Percentiles rank a stretch among this genome's conserved stretches.
These are phyloP conservation scores for Chymomyza procnemis DNA, from an alignment of 2,888 invertebrate genomes.

Conservation along the genomic window DNA sequence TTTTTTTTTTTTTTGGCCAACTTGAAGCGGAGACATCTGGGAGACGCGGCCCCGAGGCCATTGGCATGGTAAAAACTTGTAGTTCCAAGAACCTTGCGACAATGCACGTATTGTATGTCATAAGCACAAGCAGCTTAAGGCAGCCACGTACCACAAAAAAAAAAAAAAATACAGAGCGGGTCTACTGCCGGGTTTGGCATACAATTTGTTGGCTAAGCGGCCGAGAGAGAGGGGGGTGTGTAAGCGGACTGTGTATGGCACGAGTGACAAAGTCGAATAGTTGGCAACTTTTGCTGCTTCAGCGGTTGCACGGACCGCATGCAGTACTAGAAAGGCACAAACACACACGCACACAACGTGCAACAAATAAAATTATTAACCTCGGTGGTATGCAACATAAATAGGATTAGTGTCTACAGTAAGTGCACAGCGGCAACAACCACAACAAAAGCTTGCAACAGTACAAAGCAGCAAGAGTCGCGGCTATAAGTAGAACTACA, in stretches of 20 bases:
- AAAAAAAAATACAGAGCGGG: background rate
- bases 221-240: background rate
- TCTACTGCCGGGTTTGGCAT: slow-evolving; percentile 13
- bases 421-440: slow-evolving; percentile 45
- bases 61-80: slow-evolving; percentile 15
- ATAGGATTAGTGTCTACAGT: slow-evolving; percentile 72
- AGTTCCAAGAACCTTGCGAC: background rate
- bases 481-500: slow-evolving; percentile 2
- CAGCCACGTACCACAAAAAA: slow-evolving; percentile 16
- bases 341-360: background rate
- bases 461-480: slow-evolving; percentile 28
- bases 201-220: slow-evolving; percentile 31
- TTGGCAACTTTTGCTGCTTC: slow-evolving; percentile 27
- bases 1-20: slow-evolving; percentile 3
- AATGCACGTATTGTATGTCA: slow-evolving; percentile 68
- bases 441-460: slow-evolving; percentile 17
- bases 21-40: background rate
- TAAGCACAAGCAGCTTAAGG: slow-evolving; percentile 61
- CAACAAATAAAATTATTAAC: slow-evolving; percentile 69
- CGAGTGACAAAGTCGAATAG: slow-evolving; percentile 24
- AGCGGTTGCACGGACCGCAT: background rate
- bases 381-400: slow-evolving; percentile 70
- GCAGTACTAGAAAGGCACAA: background rate
- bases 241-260: background rate
- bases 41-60: slow-evolving; percentile 11